Base-by-base conservation (phyloP, 2,888 invertebrate genomes). In the Himalopsyche tibetana region DNA sequence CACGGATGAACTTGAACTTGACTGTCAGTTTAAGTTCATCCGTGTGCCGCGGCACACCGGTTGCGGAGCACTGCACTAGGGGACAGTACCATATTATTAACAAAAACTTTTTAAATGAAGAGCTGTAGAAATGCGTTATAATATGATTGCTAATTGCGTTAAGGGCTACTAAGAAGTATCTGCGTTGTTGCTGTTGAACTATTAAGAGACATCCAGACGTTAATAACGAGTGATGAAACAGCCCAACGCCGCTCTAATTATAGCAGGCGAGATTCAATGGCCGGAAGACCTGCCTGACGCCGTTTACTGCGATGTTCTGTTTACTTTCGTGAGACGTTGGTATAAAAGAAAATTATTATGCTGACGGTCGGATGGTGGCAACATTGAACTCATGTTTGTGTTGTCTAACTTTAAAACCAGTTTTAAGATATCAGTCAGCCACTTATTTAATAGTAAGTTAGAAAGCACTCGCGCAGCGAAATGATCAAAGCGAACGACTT, bases 141-240 rank as follows among this genome's bases (percentile, higher is more conserved):
- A 15, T 74, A 15, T 36, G 28, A 6, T 74, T 36, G 12, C 15
- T 36, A 74, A 74, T 28, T 36, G 36, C 15, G 69, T 36, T 36
- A 38, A 69, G 12, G 11, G 74, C 36, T 28, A 28, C 15, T 51
- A 15, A 51, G 38, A 74, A 36, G 36, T 36, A 11, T 3, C 45
- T 45, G 69, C 11, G 56, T 19, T 28, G 28, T 63, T 28, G 63
- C n/a, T 28, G 63, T 51, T 51, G 15, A 51, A 28, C 1, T 63
- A 19, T 74, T 74, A 74, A 74, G 74, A 74, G 74, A 74, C 74
- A 36, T 38, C 36, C 74, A 74, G 28, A 74, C 38, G 36, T 74
- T 74, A 74, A 38, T 74, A 36, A 9, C 36, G 74, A 38, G 19
- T 74, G 74, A 74, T 74, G 28, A 36, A 74, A 36, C 74, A 74